These are phyloP conservation scores for Lates calcarifer DNA, from an alignment of 2,113 vertebrate species.

Conservation along the genomic window DNA sequence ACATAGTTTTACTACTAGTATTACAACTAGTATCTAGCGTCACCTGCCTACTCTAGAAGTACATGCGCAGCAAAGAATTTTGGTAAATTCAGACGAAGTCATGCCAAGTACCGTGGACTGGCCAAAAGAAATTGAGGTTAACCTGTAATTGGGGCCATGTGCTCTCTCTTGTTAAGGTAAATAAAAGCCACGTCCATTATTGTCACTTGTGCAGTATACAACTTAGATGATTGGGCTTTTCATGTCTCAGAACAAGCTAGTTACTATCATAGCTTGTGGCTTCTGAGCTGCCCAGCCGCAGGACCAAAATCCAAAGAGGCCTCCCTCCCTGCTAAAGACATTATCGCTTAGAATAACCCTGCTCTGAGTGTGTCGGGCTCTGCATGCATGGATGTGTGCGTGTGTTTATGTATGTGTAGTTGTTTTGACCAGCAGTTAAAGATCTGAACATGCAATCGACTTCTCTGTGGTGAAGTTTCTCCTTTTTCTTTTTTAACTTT, in stretches of 20 bases:
- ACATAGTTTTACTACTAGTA: neutral
- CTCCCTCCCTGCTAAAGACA: conserved; percentile 75
- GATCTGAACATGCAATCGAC: conserved; percentile 74
- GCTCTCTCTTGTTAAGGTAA: conserved; percentile 27
- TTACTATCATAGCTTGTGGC: conserved; percentile 55
- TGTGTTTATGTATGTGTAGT: conserved; percentile 45
- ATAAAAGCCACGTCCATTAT: conserved; percentile 36
- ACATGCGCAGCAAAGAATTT: neutral
- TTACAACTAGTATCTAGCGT: neutral
- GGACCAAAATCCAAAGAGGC: conserved; percentile 48
- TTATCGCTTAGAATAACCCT: conserved; percentile 78
- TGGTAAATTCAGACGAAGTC: neutral
- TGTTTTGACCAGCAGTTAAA: conserved; percentile 78
- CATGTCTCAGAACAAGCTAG: conserved; percentile 28
- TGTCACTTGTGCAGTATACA: conserved; percentile 32
- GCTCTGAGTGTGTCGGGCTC: conserved; percentile 31
- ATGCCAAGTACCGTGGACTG: neutral
- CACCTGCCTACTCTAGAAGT: neutral
- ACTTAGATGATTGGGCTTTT: conserved; percentile 44
- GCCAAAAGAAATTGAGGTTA: conserved; percentile 33
- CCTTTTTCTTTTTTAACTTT: conserved; percentile 52
- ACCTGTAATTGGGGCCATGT: conserved; percentile 35
- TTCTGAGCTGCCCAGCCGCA: conserved; percentile 52
- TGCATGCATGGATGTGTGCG: conserved; percentile 32
- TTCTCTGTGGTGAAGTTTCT: conserved; percentile 65